phyloP scores from a whole-genome alignment of 2,888 invertebrate species.

The Ophion ventricosus region DNA sequence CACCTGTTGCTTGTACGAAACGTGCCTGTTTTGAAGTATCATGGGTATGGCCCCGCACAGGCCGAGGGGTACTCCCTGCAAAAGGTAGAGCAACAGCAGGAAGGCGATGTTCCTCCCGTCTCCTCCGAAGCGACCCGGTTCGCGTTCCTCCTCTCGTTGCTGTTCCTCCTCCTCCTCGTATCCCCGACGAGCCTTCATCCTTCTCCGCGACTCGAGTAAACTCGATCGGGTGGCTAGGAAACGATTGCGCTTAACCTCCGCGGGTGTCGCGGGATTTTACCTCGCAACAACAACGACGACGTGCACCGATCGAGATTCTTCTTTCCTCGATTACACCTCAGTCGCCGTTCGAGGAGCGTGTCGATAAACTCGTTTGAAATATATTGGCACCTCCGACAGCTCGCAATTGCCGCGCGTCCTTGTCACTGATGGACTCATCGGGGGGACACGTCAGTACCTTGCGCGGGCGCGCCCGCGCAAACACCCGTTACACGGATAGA shows the following conservation, averaged over 20 bases:
- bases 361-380: not conserved
- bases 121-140: constrained; percentile 84
- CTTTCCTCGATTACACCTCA: not conserved
- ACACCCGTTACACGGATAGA: not conserved
- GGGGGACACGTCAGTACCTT: not conserved
- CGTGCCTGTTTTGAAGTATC: constrained; percentile 95
- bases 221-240: not conserved
- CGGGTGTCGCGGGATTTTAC: not conserved
- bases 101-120: constrained; percentile 93
- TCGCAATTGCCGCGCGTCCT: not conserved
- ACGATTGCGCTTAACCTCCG: not conserved
- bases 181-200: constrained; percentile 1
- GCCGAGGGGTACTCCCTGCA: constrained; percentile 98
- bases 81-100: constrained; percentile 95
- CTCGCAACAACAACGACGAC: not conserved
- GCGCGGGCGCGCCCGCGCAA: not conserved
- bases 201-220: not conserved
- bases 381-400: not conserved
- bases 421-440: not conserved
- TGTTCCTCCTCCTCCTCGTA: constrained; percentile 57
- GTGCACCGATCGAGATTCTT: not conserved
- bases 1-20: constrained; percentile 96
- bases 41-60: constrained; percentile 97
- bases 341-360: not conserved
- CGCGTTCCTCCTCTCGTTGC: constrained; percentile 48